Evolutionary conservation across 2,888 invertebrate genomes (phyloP), one percentile per base, ranked within the genome.

Genomic region (Pristionchus arcanus): DNA sequence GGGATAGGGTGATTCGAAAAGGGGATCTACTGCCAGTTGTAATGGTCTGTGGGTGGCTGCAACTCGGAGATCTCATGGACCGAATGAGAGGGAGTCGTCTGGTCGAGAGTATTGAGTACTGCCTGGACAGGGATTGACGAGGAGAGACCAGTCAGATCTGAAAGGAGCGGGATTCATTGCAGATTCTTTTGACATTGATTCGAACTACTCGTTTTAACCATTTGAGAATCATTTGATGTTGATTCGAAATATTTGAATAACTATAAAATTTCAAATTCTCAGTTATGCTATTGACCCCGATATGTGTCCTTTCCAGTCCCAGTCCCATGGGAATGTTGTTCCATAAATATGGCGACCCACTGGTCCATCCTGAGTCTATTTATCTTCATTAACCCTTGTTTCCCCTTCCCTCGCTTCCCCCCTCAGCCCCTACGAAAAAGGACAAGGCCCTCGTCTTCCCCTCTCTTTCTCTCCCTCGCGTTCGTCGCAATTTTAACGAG

Each of bases 41-140:
- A 71, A 55, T 83, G 55, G 68, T 89, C 89, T 2, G 66, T 25
- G 85, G 68, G 84, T 15, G 83, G 89, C 53, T 81, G 81, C 63
- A 89, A 53, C 71, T 89, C 89, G 71, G 63, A 53, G 13, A 89
- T 77, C 68, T 89, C 89, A 53, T 89, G 89, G 34, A 89, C 55
- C 4, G 88, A 53, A 53, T 89, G 89, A 34, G 31, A 13, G 71
- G 53, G 49, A 31, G 53, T 84, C 25, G 84, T 83, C 77, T 90
- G 92, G 42, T 93, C 92, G 49, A 92, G 90, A 15, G 92, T 91
- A 89, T 91, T 92, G 71, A 93, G 90, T 49, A 93, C 93, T 16
- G 93, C 92, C 11, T 92, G 92, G n/a, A 93, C 93, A 31, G 92
- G 92, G 3, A 92, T 86, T 15, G 90, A 89, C 92, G 92, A 92